Percentiles rank a stretch among this genome's conserved stretches.
Evolutionary conservation across 2,113 vertebrate species (phyloP).

Genomic region (Agapornis roseicollis): DNA sequence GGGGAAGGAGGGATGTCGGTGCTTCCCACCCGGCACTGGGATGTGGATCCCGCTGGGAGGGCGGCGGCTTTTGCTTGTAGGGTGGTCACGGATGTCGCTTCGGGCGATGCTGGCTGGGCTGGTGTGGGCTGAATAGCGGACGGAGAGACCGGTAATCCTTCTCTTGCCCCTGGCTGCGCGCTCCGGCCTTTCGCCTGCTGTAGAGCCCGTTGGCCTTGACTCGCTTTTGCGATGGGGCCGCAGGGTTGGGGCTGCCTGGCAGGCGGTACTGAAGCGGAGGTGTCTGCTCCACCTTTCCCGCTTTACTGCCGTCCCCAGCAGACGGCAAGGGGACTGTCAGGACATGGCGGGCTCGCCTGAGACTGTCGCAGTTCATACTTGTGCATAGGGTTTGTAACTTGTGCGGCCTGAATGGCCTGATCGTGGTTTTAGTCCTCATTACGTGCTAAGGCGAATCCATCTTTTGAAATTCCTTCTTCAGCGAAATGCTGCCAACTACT

Average conservation of each 20-base stretch:
- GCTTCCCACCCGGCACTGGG: neutral
- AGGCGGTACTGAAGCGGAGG: neutral
- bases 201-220: accelerated
- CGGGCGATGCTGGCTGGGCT: neutral
- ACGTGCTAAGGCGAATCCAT: accelerated
- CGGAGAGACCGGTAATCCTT: accelerated
- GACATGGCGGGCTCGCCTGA: neutral
- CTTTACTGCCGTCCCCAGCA: neutral
- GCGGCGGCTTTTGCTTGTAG: neutral
- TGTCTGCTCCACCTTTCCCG: neutral
- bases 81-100: accelerated
- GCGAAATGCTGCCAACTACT: conserved; percentile 91
- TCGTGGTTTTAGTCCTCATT: neutral
- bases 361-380: neutral
- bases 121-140: no score
- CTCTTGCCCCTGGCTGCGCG: no score
- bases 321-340: neutral
- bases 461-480: neutral
- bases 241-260: neutral
- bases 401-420: accelerated
- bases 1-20: no score
- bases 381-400: neutral
- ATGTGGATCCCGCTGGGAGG: neutral
- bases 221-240: neutral
- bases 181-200: neutral